These are phyloP conservation scores for Callocephalon fimbriatum DNA, from an alignment of 2,113 vertebrate species.

Conservation along the genomic window DNA sequence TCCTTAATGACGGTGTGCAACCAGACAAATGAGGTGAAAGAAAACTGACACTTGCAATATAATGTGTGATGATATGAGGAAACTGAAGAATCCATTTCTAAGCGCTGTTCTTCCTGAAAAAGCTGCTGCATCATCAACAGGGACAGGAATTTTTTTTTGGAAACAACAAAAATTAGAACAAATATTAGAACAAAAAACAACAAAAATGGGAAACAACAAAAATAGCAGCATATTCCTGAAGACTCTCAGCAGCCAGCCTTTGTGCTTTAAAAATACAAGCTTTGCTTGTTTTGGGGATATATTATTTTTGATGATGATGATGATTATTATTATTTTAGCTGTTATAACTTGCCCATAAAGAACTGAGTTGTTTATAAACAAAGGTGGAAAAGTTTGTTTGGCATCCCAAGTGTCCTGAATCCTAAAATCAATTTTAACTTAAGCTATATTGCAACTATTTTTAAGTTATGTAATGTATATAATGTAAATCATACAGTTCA, in stretches of 20 bases:
- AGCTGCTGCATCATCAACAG: background rate
- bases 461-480: background rate
- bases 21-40: background rate
- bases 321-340: background rate
- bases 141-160: background rate
- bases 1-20: background rate
- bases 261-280: background rate
- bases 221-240: background rate
- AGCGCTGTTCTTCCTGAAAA: background rate
- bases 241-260: background rate
- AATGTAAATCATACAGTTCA: background rate
- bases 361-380: background rate
- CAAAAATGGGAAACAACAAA: too few relatives aligned
- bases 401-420: background rate
- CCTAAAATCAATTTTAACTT: background rate
- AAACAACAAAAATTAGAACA: background rate
- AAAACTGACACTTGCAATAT: background rate
- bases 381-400: background rate
- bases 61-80: background rate
- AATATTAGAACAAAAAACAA: too few relatives aligned
- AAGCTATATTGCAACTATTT: background rate
- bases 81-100: background rate
- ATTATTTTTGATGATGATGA: background rate
- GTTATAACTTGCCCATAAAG: background rate
- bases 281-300: background rate